Base-by-base conservation (phyloP, 2,888 invertebrate species). In the Chorisops tibialis region DNA sequence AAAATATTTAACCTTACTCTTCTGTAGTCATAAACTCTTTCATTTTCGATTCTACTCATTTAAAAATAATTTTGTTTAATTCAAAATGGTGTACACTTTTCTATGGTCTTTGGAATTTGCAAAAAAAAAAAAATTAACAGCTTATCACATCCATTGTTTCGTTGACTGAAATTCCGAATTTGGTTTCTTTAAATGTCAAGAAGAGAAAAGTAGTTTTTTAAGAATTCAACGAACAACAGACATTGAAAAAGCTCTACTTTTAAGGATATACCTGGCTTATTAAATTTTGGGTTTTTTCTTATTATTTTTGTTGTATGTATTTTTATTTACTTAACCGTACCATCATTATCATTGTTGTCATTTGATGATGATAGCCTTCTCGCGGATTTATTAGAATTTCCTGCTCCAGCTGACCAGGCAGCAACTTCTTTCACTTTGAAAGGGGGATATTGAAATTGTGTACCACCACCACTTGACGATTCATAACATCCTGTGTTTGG, bases 401-500 rank as follows among this genome's bases (percentile, higher is more conserved):
- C 50, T 4, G 51, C 18, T 30, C 91, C 91, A 82, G 91, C 93
- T 76, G 92, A 92, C 93, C 93, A 93, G 70, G 93, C 89, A 48
- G 47, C 59, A 19, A 51, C 72, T 81, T 93, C 93, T 76, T 91
- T 91, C 74, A 91, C 90, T 79, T 93, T 93, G 81, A 93, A 94
- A 73, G 91, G 89, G 52, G 93, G 91, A 83, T 92, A 93, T 77
- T 92, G 92, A 82, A 92, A 93, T 73, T 91, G 89, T 64, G 85
- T 84, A 16, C 63, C 64, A 47, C 64, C 64, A 47, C 59, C 63
- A 72, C 83, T 82, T 79, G 81, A 85, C 79, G 84, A 85, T 80
- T 85, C 83, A 79, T 85, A 85, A 82, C 85, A 85, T 80, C 85
- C 85, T 85, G 79, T 47, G 71, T 80, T 73, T 52, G 19, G 14